These are phyloP conservation scores for Hystrix cristata DNA, from an alignment of 2,113 vertebrate species.

Conservation along the genomic window DNA sequence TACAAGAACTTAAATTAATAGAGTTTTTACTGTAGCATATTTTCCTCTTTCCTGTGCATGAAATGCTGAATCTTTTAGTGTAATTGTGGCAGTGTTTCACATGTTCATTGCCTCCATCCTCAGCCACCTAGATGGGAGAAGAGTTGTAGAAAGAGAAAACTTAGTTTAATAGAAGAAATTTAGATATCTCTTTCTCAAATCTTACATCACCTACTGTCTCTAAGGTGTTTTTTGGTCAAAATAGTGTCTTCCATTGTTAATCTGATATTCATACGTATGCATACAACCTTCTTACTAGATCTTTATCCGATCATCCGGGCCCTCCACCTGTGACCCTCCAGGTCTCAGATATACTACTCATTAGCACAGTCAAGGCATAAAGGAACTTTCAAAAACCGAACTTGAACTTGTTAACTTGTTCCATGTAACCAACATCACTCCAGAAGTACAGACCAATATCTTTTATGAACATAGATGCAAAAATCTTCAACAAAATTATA, in stretches of 20 bases:
- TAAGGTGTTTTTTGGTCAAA: background rate
- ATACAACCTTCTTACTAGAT: background rate
- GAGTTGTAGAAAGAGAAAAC: background rate
- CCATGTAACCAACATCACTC: background rate
- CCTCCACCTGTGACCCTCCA: background rate
- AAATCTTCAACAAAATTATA: constrained; percentile 14
- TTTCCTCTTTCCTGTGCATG: background rate
- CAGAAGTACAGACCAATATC: background rate
- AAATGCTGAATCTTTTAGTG: background rate
- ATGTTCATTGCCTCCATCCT: background rate
- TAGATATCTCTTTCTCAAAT: background rate
- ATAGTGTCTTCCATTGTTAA: background rate
- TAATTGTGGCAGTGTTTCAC: background rate
- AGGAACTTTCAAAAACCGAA: background rate
- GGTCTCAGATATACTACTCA: background rate
- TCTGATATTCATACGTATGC: background rate
- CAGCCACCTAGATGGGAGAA: background rate
- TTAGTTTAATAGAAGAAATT: background rate
- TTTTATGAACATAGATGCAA: background rate
- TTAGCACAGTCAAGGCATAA: background rate
- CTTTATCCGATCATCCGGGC: background rate
- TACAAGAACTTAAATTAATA: constrained; percentile 35
- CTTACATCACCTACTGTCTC: background rate
- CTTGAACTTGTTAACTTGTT: background rate
- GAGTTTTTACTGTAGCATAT: background rate